Conservation (phyloP, 2,113 vertebrate species). For the Phasianus colchicus region DNA sequence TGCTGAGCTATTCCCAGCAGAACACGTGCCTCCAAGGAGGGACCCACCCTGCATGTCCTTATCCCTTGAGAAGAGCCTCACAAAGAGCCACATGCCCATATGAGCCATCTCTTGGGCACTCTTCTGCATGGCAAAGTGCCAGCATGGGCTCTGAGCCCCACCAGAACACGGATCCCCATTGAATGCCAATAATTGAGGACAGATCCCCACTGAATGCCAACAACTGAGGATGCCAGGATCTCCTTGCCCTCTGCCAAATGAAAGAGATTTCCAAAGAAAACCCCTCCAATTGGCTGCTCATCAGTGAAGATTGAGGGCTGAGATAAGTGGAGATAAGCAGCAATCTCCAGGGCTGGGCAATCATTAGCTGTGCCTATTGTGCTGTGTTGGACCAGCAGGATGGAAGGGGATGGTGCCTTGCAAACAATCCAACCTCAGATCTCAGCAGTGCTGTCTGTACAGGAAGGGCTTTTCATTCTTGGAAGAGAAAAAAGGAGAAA, state of each 20-base stretch:
- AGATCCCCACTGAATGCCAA: background rate
- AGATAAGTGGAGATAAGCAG: background rate
- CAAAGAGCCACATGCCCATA: background rate
- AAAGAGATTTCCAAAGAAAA: background rate
- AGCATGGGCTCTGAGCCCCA: background rate
- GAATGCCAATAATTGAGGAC: background rate
- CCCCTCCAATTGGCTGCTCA: background rate
- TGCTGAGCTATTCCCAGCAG: background rate
- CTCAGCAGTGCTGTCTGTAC: background rate
- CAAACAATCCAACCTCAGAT: background rate
- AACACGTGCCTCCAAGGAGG: rapidly evolving
- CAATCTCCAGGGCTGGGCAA: background rate
- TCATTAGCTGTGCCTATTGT: background rate
- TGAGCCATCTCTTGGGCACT: background rate
- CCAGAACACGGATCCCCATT: background rate
- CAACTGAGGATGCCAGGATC: background rate
- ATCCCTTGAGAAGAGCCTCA: background rate
- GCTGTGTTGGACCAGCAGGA: rapidly evolving
- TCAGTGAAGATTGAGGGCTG: background rate
- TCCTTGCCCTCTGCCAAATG: background rate
- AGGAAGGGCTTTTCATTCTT: background rate
- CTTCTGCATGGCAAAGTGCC: background rate
- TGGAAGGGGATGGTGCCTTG: background rate
- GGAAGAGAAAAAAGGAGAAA: background rate
- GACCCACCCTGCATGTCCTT: background rate